Evolutionary conservation across 2,888 invertebrate species (phyloP), one percentile per base, ranked within the genome.

Genomic region (Andrena haemorrhoa): DNA sequence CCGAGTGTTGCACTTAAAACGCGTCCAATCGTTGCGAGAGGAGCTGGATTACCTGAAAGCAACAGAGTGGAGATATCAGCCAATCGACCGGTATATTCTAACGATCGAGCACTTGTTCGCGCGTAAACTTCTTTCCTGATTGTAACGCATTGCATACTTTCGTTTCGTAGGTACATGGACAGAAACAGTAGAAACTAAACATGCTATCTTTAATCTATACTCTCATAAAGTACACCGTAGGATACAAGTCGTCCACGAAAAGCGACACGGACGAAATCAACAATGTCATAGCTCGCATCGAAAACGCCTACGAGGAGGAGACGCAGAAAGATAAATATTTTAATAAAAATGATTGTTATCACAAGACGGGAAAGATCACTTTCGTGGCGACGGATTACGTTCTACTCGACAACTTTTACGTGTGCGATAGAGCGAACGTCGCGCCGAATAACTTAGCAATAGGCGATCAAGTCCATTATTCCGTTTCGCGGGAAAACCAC

Each of bases 51-150:
- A 96, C 91, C 94, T 97, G n/a, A 97, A 96, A 92, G 95, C 96
- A 72, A 97, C 97, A 0, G 97, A 97, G 91, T 97, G 97, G 97
- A 96, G 96, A 93, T 97, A 96, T 94, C 96, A 97, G 70, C 94
- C 95, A 56, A 95, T 96, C 88, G 97, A 97, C 84, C 96, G 96
- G 93, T 96, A 95, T 77, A 75, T 81, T 8, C 26, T 8, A 20
- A 60, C 65, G 23, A 6, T 73, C 5, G 23, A 56, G 51, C 41
- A 31, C n/a, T 29, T 35, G 58, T 56, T 26, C 26, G 1, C 7
- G 2, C 3, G 2, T 12, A 26, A 56, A 8, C 26, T 12, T n/a
- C 16, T 26, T 47, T 53, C 49, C 12, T 1, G 60, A 47, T 12
- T 16, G n/a, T 20, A 35, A 58, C 6, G 0, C 5, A 3, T 31